Evolutionary conservation across 2,797 vertebrate genomes (phyloP).

Genomic region (Menidia menidia): DNA sequence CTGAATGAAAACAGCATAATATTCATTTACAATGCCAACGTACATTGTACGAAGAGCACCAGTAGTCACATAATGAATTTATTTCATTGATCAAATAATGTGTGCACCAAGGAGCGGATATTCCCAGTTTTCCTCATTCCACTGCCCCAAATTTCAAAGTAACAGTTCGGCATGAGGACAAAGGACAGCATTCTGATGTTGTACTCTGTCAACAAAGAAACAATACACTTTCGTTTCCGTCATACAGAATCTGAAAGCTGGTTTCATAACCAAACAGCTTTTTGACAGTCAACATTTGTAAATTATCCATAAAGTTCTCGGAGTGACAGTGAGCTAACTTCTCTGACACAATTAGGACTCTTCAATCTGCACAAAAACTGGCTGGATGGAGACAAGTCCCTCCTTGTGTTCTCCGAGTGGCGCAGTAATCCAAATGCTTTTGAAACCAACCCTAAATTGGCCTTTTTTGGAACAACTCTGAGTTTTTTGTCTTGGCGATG

Average conservation of each 20-base stretch:
- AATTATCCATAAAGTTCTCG: conserved; percentile 27
- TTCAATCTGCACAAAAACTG: conserved; percentile 36
- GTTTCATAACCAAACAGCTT: conserved; percentile 6
- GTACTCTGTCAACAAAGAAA: neutral
- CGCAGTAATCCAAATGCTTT: conserved; percentile 66
- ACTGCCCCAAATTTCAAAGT: too few relatives aligned
- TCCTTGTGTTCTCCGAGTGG: conserved; percentile 37
- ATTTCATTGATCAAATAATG: neutral
- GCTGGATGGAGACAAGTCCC: conserved; percentile 53
- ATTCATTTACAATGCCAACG: neutral
- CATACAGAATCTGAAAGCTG: neutral
- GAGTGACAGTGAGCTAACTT: conserved; percentile 22
- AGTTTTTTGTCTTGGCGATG: conserved; percentile 39
- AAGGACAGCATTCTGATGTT: too few relatives aligned
- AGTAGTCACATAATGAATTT: neutral
- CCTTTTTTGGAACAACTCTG: conserved; percentile 46
- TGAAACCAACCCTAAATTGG: conserved; percentile 55
- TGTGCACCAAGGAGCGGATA: too few relatives aligned
- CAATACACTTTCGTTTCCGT: neutral
- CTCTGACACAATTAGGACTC: conserved; percentile 32
- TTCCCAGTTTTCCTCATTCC: too few relatives aligned
- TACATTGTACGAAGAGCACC: neutral
- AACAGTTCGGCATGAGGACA: too few relatives aligned
- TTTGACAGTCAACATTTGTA: conserved; percentile 1
- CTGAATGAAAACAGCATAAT: neutral